Evolutionary conservation across 2,888 invertebrate genomes (phyloP), one percentile per base, ranked within the genome.

Genomic region (Pterostichus niger): DNA sequence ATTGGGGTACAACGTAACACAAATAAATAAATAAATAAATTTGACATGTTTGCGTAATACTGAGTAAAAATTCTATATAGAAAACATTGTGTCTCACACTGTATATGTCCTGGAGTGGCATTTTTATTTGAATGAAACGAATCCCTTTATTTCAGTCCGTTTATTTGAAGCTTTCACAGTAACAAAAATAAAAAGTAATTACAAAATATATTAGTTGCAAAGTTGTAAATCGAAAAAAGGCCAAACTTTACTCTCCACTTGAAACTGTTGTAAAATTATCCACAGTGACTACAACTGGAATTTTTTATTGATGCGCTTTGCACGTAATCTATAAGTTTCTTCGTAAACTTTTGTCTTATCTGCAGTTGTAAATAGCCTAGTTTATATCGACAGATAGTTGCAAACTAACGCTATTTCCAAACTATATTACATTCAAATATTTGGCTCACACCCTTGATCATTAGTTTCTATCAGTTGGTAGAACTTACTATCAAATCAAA

Each of bases 371-470:
- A 64, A 33, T 64, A 40, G 64, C 64, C 1, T 35, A 64, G 64
- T 64, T 64, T 64, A 64, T 64, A 64, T 64, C 64, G 33, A 33
- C 52, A 52, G 64, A 64, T 64, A 64, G 64, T 64, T 64, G n/a
- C 4, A 10, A 64, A 64, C 64, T 64, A 35, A 31, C 64, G 11
- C 64, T 64, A 35, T 35, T 64, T 10, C 52, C 13, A 33, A 64
- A 64, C 64, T 35, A 64, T 64, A 64, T 35, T 64, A 64, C 64
- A 31, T 33, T 64, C 64, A 64, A 64, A 61, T 59, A 59, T 59
- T 59, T 59, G 56, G 56, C 56, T 59, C 56, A 59, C 10, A 54
- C 54, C 7, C 54, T 59, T 59, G 15, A 59, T 17, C 10, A 59
- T 59, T 59, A 17, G 56, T 59, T 59, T 24, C 5, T 59, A 59